phyloP scores from a whole-genome alignment of 1,140 invertebrate genomes.

The Zaprionus lachaisei region DNA sequence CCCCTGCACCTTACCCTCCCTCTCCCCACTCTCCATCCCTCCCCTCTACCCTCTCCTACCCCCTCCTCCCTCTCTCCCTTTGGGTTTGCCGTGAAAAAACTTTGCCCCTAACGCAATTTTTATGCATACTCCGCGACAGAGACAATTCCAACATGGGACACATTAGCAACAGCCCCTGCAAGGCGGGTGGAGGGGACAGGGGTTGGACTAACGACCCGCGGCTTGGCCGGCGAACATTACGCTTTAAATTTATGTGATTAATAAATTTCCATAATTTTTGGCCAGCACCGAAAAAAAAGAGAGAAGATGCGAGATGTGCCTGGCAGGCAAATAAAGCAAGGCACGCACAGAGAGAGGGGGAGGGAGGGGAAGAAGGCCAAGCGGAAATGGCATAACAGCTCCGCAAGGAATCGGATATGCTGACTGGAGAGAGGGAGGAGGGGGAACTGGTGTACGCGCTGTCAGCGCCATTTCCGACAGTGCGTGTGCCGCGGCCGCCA shows the following conservation, averaged over 20 bases:
- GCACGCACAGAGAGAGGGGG: not conserved
- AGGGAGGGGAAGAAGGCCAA: not conserved
- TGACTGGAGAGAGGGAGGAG: not conserved
- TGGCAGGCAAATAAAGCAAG: slow-evolving; percentile 57
- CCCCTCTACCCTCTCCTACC: no score
- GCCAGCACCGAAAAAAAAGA: not conserved
- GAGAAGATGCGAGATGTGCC: slow-evolving; percentile 18
- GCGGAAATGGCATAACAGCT: slow-evolving; percentile 22
- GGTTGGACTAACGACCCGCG: slow-evolving; percentile 54
- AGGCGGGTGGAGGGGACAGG: not conserved
- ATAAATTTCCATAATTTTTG: slow-evolving; percentile 81
- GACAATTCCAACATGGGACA: slow-evolving; percentile 66
- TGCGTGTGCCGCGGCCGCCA: slow-evolving; percentile 14
- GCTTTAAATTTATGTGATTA: slow-evolving; percentile 82
- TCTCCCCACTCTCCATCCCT: not conserved
- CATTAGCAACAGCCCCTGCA: slow-evolving; percentile 60
- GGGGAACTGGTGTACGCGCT: slow-evolving; percentile 32
- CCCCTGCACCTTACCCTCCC: not conserved
- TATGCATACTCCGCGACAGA: slow-evolving; percentile 58
- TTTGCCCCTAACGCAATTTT: slow-evolving; percentile 71
- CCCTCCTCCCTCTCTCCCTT: not conserved
- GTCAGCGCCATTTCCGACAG: slow-evolving; percentile 54
- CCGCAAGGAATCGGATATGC: slow-evolving; percentile 29
- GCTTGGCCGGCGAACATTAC: slow-evolving; percentile 64
- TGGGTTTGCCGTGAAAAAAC: slow-evolving; percentile 9